Percentiles rank a stretch among this genome's conserved stretches.
Evolutionary conservation across 2,113 vertebrate genomes (phyloP).

Genomic region (Zosterops pallidus): DNA sequence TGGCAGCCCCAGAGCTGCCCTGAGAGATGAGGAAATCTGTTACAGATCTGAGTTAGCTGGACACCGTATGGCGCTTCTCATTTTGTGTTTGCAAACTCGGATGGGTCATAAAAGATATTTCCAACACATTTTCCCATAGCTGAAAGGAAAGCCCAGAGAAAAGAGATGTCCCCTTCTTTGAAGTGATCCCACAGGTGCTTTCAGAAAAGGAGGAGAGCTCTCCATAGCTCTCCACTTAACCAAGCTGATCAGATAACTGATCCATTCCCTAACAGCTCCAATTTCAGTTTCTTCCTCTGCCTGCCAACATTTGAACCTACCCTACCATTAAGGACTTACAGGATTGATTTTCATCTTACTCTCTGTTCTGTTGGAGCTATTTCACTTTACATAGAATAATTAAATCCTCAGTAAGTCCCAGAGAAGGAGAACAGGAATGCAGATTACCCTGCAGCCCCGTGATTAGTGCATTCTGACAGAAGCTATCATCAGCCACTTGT

Average conservation of each 20-base stretch:
- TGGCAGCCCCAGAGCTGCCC: not conserved
- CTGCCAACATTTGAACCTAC: slow-evolving; percentile 18
- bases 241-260: not conserved
- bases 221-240: not conserved
- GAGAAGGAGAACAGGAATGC: slow-evolving; percentile 14
- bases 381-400: slow-evolving; percentile 45
- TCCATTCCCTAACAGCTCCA: not conserved
- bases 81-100: not conserved
- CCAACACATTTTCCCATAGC: not conserved
- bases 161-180: not conserved
- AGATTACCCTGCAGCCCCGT: not conserved
- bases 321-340: slow-evolving; percentile 22
- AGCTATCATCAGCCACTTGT: slow-evolving; percentile 9
- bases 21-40: not conserved
- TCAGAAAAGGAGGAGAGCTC: not conserved
- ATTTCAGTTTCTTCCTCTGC: not conserved
- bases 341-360: slow-evolving; percentile 38
- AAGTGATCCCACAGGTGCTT: not conserved
- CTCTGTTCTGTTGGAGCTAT: not conserved
- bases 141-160: not conserved
- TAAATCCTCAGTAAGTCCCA: not conserved
- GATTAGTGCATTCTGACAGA: not conserved
- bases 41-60: not conserved
- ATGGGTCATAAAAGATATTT: not conserved
- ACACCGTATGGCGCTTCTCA: not conserved